These are phyloP conservation scores for Synergus umbraculus DNA, from an alignment of 2,888 invertebrate genomes.

Conservation along the genomic window DNA sequence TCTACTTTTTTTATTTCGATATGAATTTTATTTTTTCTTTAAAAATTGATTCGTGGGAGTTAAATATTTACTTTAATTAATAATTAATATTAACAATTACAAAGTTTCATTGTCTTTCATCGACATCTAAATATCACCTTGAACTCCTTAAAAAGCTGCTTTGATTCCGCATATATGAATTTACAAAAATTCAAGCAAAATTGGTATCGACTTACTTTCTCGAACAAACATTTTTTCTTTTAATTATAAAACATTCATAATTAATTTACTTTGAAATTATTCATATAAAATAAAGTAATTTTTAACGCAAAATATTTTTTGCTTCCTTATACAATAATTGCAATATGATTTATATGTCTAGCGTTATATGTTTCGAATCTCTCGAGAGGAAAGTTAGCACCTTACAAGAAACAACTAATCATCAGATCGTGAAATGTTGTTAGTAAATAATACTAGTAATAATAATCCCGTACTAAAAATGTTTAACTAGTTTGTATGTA, in stretches of 20 bases:
- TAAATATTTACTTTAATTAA: neutral
- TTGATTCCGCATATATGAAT: too few species aligned
- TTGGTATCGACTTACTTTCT: too few species aligned
- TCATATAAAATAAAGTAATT: neutral
- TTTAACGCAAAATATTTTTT: neutral
- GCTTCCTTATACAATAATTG: neutral
- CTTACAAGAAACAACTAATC: constrained; percentile 4
- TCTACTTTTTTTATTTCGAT: neutral
- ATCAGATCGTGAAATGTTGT: constrained; percentile 26
- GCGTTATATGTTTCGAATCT: neutral
- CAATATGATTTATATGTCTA: neutral
- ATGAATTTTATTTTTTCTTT: neutral
- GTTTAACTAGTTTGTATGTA: neutral
- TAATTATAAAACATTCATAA: neutral
- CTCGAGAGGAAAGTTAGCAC: neutral
- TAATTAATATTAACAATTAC: too few species aligned
- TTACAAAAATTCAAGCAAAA: too few species aligned
- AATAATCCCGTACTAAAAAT: neutral
- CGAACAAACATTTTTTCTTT: too few species aligned
- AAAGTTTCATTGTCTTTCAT: too few species aligned
- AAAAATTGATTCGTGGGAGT: neutral
- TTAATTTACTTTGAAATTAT: neutral
- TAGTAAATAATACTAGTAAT: constrained; percentile 11
- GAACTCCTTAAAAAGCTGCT: too few species aligned
- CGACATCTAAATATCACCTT: too few species aligned